A percentile compares a stretch with the other conserved stretches of the same genome.
Evolutionary conservation across 2,888 invertebrate species (phyloP).

Genomic region (Hypomecis atomaria): DNA sequence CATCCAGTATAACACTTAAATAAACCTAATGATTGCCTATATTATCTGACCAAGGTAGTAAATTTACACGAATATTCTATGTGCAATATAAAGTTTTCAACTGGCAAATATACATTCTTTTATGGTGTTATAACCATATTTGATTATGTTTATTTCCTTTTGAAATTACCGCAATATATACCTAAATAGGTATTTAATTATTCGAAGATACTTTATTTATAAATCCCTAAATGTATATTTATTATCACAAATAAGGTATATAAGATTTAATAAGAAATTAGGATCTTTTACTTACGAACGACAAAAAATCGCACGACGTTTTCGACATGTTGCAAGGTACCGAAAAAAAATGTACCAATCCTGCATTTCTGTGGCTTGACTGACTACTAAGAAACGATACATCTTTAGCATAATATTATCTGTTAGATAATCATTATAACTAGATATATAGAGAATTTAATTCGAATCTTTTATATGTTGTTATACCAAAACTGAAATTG

Average conservation of each 20-base stretch:
- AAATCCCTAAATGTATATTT: slow-evolving; percentile 36
- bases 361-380: slow-evolving; percentile 58
- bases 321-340: not conserved
- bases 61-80: not conserved
- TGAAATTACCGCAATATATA: slow-evolving; percentile 39
- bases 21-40: no score
- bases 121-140: slow-evolving; percentile 35
- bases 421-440: slow-evolving; percentile 53
- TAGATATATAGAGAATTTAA: slow-evolving; percentile 62
- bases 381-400: slow-evolving; percentile 57
- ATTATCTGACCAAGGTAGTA: slow-evolving; percentile 19
- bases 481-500: slow-evolving; percentile 65
- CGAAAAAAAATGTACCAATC: slow-evolving; percentile 23
- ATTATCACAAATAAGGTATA: slow-evolving; percentile 26
- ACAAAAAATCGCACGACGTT: not conserved
- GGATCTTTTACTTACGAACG: slow-evolving; percentile 11
- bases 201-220: slow-evolving; percentile 37
- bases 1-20: not conserved
- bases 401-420: slow-evolving; percentile 48
- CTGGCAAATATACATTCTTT: slow-evolving; percentile 30
- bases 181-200: slow-evolving; percentile 35
- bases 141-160: slow-evolving; percentile 29
- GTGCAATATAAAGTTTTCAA: slow-evolving; percentile 42
- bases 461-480: slow-evolving; percentile 73
- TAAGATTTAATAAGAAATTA: slow-evolving; percentile 14